Base-by-base conservation (phyloP, 2,888 invertebrate genomes). In the Eupithecia vulgata region DNA sequence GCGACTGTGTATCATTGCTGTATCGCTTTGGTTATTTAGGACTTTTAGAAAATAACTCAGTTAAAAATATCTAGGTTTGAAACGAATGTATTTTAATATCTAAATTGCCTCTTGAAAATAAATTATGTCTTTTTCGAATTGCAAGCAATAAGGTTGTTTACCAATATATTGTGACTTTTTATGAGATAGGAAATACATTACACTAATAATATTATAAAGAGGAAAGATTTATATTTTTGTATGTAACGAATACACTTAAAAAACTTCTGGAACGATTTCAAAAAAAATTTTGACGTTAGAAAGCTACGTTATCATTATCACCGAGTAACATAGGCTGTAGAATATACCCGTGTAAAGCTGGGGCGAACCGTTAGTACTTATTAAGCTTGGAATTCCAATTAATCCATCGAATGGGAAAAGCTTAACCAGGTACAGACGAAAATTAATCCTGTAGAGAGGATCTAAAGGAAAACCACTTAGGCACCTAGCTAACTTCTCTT, bases 1-100 rank as follows among this genome's bases (percentile, higher is more conserved):
- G 57, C 57, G 57, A 40, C 21, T 40, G 25, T 65, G 37, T 65
- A 40, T 65, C 40, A 65, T 37, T 57, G 57, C 25, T 52, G 21
- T 52, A 52, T 52, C 52, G 52, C 12, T 57, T 12, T 57, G 57
- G 57, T 57, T 57, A 57, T 25, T 12, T 25, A 25, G 1, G 13
- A 25, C 12, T 25, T 57, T 21, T 52, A 15, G 48, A 52, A 52
- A 52, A 48, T n/a, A 48, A 0, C 42, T 42, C n/a, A 6, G 45
- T 48, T 21, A 8, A 48, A 52, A 52, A 52, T 52, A 21, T 52
- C 52, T 52, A 21, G 21, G 2, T 52, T 52, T 52, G 8, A 52
- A 52, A 52, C 17, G 17, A 48, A 21, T 21, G 21, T 52, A 52
- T 52, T 52, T 21, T 52, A 52, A 52, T 52, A 52, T 52, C 52